Conservation (phyloP, 1,140 invertebrate genomes). For the Nephila pilipes region DNA sequence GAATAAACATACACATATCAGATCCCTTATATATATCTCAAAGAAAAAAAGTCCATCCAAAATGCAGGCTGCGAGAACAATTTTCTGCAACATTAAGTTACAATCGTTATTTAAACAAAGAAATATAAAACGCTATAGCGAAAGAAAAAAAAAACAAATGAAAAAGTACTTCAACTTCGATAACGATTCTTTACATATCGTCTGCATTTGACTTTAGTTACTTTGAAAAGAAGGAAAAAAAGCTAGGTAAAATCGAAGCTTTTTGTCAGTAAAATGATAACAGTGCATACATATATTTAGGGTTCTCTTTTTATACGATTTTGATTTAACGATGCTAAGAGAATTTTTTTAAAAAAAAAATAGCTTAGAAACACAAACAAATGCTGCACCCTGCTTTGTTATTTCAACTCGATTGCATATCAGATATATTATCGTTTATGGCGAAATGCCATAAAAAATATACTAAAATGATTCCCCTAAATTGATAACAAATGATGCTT, state of each 20-base stretch:
- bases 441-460: slow-evolving; percentile 29
- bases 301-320: slow-evolving; percentile 23
- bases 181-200: slow-evolving; percentile 52
- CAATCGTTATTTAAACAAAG: slow-evolving; percentile 62
- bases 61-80: not conserved
- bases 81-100: slow-evolving; percentile 67
- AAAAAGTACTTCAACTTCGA: slow-evolving; percentile 59
- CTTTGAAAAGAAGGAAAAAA: not conserved
- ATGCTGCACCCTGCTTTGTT: not conserved
- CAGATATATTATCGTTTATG: slow-evolving; percentile 60
- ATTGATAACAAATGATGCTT: slow-evolving; percentile 50
- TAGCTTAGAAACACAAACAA: slow-evolving; percentile 3
- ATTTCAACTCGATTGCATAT: slow-evolving; percentile 48
- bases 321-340: slow-evolving; percentile 45
- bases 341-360: not conserved
- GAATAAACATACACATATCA: not conserved
- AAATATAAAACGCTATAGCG: not conserved
- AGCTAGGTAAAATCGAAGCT: slow-evolving; percentile 11
- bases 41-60: not conserved
- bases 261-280: slow-evolving; percentile 33
- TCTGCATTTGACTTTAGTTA: slow-evolving; percentile 58
- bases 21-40: not conserved
- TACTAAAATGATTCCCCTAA: slow-evolving; percentile 46
- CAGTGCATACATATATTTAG: slow-evolving; percentile 45
- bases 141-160: not conserved